Percentiles rank a stretch among this genome's conserved stretches.
Conservation (phyloP, 2,797 vertebrate genomes). For the Moxostoma hubbsi region DNA sequence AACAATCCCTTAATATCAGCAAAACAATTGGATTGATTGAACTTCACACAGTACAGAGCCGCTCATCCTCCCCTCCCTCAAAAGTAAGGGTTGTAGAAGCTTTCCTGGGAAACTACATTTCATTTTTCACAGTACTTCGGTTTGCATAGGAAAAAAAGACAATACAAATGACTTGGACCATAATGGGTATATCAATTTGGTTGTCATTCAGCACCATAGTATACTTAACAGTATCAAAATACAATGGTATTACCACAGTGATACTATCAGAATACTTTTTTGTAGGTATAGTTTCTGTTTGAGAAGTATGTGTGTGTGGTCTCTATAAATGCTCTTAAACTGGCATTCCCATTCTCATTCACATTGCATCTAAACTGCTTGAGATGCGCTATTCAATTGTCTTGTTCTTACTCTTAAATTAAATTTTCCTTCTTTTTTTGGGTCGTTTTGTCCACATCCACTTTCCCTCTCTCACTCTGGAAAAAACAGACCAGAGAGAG, state of each 20-base stretch:
- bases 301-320: background rate
- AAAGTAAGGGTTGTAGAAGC: background rate
- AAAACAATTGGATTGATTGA: constrained; percentile 18
- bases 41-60: background rate
- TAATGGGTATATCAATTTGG: too few relatives aligned
- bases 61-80: background rate
- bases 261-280: too few relatives aligned
- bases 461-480: background rate
- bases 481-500: constrained; percentile 2
- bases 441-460: constrained; percentile 16
- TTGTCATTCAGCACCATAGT: too few relatives aligned
- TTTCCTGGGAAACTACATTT: background rate
- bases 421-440: constrained; percentile 43
- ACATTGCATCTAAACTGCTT: constrained; percentile 51
- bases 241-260: too few relatives aligned
- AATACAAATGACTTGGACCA: too few relatives aligned
- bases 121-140: too few relatives aligned
- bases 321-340: background rate
- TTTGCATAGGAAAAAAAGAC: too few relatives aligned
- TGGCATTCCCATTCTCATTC: constrained; percentile 16
- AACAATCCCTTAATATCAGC: constrained; percentile 22
- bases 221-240: too few relatives aligned
- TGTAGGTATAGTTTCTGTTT: background rate
- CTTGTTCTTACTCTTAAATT: constrained; percentile 44
- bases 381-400: constrained; percentile 62